Percentiles rank a stretch among this genome's conserved stretches.
These are phyloP conservation scores for Dysdera silvatica DNA, from an alignment of 1,140 invertebrate species.

Conservation along the genomic window DNA sequence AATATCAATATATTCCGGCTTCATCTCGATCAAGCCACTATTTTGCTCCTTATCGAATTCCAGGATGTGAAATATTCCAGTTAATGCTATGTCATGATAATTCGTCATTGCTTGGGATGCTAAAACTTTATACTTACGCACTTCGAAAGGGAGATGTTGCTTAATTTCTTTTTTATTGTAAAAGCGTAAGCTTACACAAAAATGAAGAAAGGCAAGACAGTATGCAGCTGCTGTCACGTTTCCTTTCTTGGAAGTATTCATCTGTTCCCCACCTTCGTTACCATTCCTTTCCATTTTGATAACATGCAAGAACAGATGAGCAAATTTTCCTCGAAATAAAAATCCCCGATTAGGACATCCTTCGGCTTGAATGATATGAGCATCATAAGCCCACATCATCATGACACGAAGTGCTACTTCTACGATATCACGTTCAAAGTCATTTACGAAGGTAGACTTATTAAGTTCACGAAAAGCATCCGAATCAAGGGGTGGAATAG, in stretches of 20 bases:
- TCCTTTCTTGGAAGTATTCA: background rate
- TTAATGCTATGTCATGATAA: constrained; percentile 13
- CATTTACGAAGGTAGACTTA: background rate
- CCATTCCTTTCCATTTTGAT: background rate
- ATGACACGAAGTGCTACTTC: constrained; percentile 12
- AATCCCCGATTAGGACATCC: background rate
- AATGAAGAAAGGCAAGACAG: constrained; percentile 11
- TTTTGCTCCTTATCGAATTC: background rate
- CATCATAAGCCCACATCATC: constrained; percentile 8
- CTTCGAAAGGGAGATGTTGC: background rate
- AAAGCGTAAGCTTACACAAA: constrained; percentile 13
- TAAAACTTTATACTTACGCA: background rate
- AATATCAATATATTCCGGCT: constrained; percentile 1
- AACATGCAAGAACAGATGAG: constrained; percentile 10
- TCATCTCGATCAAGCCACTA: constrained; percentile 3
- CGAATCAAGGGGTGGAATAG: background rate
- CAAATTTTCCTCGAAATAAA: background rate
- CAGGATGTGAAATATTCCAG: background rate
- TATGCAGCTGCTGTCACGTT: background rate
- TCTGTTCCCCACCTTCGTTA: background rate
- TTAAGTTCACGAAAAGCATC: too few relatives aligned
- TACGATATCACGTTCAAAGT: background rate
- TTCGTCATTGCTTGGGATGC: constrained; percentile 8
- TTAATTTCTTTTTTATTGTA: constrained; percentile 1
- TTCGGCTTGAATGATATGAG: background rate